phyloP scores from a whole-genome alignment of 2,797 vertebrate species.

The Spinus pinus region DNA sequence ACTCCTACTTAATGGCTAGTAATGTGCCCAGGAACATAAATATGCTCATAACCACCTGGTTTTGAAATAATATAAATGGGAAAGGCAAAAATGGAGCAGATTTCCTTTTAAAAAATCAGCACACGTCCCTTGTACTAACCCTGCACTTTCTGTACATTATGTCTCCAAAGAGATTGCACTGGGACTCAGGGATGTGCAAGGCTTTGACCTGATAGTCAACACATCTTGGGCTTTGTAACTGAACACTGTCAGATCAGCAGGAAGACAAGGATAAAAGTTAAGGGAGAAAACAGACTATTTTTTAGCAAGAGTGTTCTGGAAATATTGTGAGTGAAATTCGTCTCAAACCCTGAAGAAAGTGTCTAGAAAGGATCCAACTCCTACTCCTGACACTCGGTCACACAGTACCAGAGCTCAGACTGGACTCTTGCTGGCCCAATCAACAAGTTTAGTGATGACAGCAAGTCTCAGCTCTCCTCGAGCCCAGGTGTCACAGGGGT shows the following conservation, averaged over 20 bases:
- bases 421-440: background rate
- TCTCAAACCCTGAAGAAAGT: background rate
- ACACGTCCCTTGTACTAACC: background rate
- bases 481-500: fast-evolving
- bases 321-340: background rate
- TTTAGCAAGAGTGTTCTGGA: background rate
- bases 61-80: background rate
- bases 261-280: background rate
- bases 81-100: background rate
- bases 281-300: background rate
- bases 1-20: background rate
- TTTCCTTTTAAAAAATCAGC: background rate
- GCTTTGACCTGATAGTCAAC: background rate
- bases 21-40: background rate
- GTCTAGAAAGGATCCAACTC: background rate
- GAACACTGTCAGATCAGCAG: background rate
- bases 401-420: background rate
- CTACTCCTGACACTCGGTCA: background rate
- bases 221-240: background rate
- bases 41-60: background rate
- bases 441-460: background rate
- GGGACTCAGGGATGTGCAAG: background rate
- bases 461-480: background rate
- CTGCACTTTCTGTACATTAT: background rate
- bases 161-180: background rate